Conservation (phyloP, 2,797 vertebrate species). For the Ctenosaura bakeri region DNA sequence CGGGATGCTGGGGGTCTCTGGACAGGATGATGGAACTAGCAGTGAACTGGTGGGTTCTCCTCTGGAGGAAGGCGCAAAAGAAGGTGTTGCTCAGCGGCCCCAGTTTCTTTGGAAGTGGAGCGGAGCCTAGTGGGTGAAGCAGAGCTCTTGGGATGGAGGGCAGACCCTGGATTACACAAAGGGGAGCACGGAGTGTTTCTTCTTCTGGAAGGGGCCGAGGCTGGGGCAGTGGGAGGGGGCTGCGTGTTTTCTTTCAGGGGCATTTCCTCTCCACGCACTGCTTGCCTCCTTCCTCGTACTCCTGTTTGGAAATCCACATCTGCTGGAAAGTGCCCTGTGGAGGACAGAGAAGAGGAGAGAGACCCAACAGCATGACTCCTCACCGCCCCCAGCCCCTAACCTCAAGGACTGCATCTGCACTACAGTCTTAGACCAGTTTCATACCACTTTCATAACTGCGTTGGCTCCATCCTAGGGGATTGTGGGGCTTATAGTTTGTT, state of each 20-base stretch:
- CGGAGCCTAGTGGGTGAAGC: not conserved
- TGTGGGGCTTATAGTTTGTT: not conserved
- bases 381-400: not conserved
- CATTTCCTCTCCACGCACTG: slow-evolving; percentile 99
- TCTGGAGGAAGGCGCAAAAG: slow-evolving; percentile 56
- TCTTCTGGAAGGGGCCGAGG: not conserved
- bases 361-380: not conserved
- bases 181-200: slow-evolving; percentile 55
- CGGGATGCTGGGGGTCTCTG: slow-evolving; percentile 66
- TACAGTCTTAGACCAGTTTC: not conserved
- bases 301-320: slow-evolving; percentile 99
- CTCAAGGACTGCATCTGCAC: no score
- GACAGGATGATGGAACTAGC: slow-evolving; percentile 64
- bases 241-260: slow-evolving; percentile 79
- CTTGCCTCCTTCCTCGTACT: slow-evolving; percentile 98
- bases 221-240: not conserved
- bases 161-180: not conserved
- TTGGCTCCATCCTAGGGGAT: not conserved
- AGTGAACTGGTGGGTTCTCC: slow-evolving; percentile 79
- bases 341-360: not conserved
- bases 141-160: no score
- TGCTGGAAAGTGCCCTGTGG: slow-evolving; percentile 96
- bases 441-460: not conserved
- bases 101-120: not conserved
- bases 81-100: not conserved